phyloP scores from a whole-genome alignment of 2,888 invertebrate genomes.

The Lumbricus terrestris region DNA sequence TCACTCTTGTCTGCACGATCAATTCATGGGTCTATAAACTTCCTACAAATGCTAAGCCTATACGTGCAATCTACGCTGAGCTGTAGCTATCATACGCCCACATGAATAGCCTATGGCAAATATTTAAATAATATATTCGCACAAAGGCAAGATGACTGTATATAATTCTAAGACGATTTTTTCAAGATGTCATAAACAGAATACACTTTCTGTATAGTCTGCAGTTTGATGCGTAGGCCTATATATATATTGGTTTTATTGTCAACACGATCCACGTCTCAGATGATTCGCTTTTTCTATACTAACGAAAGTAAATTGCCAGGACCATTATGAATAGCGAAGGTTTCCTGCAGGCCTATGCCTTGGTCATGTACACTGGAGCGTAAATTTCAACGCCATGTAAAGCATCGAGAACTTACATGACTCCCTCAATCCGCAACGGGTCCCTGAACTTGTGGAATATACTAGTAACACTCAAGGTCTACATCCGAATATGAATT shows the following conservation, averaged over 20 bases:
- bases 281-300: background rate
- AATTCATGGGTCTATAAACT: no score
- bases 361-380: background rate
- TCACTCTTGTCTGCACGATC: no score
- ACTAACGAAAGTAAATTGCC: background rate
- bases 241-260: no score
- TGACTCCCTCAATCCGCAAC: background rate
- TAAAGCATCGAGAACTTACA: background rate
- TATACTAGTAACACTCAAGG: no score
- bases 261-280: no score
- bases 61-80: no score
- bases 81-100: no score
- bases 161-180: no score
- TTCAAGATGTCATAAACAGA: no score
- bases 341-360: background rate
- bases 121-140: background rate
- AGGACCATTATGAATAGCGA: background rate
- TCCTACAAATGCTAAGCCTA: no score
- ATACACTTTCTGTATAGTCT: background rate
- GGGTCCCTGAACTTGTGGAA: background rate
- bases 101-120: no score
- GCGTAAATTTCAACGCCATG: background rate
- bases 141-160: background rate
- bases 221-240: background rate
- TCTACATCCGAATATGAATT: no score